A percentile compares a stretch with the other conserved stretches of the same genome.
Evolutionary conservation across 2,888 invertebrate genomes (phyloP).

Genomic region (Ormyrus labotus): DNA sequence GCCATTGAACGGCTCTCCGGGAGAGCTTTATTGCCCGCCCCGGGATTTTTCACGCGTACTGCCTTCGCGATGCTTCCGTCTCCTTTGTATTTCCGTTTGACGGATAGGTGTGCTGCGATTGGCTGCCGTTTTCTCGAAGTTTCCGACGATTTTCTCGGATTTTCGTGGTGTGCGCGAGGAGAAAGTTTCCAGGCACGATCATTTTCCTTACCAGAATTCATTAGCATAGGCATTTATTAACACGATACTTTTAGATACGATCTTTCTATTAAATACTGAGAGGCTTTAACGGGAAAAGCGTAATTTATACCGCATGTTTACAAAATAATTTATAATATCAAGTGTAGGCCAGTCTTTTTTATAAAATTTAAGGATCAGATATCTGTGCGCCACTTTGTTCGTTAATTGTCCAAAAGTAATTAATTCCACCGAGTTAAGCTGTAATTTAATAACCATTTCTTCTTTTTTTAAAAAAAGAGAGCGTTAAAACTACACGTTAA

Average conservation of each 20-base stretch:
- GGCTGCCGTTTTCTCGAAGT: too few species aligned
- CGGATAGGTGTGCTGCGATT: neutral
- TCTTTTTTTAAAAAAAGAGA: too few species aligned
- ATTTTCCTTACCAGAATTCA: conserved; percentile 45
- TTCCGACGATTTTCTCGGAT: neutral
- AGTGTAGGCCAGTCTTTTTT: too few species aligned
- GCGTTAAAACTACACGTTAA: too few species aligned
- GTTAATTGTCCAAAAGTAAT: too few species aligned
- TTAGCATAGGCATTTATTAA: conserved; percentile 51
- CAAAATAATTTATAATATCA: conserved; percentile 12
- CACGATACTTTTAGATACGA: conserved; percentile 8
- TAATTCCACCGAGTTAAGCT: too few species aligned
- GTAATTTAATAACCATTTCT: too few species aligned
- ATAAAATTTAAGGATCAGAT: too few species aligned
- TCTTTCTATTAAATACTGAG: conserved; percentile 21
- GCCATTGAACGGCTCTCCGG: neutral
- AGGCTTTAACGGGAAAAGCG: conserved; percentile 12
- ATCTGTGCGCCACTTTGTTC: too few species aligned
- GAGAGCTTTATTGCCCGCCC: too few species aligned
- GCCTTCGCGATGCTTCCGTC: conserved; percentile 3
- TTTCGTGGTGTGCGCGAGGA: neutral
- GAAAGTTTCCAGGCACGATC: conserved; percentile 9
- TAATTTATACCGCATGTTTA: conserved; percentile 18
- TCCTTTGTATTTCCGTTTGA: neutral
- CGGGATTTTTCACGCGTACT: conserved; percentile 10